A percentile compares a stretch with the other conserved stretches of the same genome.
phyloP scores from a whole-genome alignment of 1,140 invertebrate species.

The Drosophila suzukii region DNA sequence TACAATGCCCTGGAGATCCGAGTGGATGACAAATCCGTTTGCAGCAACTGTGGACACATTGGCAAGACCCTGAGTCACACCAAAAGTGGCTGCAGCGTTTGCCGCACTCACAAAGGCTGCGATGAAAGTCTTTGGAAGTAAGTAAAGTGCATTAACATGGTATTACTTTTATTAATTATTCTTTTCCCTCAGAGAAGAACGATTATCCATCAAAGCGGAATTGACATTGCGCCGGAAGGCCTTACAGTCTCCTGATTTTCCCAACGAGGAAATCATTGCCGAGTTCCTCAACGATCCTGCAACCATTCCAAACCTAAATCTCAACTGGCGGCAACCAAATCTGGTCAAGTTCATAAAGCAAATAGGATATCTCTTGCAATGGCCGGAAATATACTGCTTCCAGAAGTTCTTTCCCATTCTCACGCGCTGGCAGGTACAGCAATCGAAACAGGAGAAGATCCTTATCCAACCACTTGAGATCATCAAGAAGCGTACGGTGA shows the following conservation, averaged over 20 bases:
- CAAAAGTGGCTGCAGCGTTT: conserved; percentile 87
- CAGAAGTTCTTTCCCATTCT: conserved; percentile 91
- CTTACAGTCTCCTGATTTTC: conserved; percentile 88
- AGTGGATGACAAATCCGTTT: conserved; percentile 86
- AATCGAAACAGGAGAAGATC: conserved; percentile 8
- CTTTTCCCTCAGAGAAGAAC: conserved; percentile 85
- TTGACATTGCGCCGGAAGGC: conserved; percentile 89
- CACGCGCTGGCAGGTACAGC: conserved; percentile 88
- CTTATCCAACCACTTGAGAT: conserved; percentile 85
- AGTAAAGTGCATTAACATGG: conserved; percentile 76
- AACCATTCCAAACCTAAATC: conserved; percentile 85
- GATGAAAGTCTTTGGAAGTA: conserved; percentile 87
- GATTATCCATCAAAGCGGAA: conserved; percentile 88
- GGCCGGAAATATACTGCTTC: conserved; percentile 91
- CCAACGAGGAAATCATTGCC: conserved; percentile 89
- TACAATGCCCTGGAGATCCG: conserved; percentile 86
- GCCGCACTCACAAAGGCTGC: conserved; percentile 87
- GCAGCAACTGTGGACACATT: conserved; percentile 88
- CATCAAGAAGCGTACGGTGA: conserved; percentile 85
- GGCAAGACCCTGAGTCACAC: conserved; percentile 87
- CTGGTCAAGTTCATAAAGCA: conserved; percentile 89
- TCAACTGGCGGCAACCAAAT: conserved; percentile 88
- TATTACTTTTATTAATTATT: not conserved
- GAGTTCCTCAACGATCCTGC: conserved; percentile 89
- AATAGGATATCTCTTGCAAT: conserved; percentile 88